Conservation (phyloP, 1,140 invertebrate species). For the Ectropis grisescens region DNA sequence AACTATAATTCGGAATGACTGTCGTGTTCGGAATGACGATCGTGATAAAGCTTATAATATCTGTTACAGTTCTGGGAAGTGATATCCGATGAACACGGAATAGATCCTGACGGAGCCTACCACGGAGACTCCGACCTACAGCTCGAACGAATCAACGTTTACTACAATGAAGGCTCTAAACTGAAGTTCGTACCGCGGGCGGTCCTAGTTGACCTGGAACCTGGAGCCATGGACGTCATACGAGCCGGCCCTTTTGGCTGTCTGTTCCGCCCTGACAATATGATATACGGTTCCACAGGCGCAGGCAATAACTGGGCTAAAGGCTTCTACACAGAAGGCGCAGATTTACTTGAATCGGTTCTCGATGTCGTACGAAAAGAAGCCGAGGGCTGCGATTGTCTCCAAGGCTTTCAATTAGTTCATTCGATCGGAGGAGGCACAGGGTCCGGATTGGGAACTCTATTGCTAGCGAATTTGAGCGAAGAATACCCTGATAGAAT, state of each 20-base stretch:
- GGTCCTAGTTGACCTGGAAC: slow-evolving; percentile 90
- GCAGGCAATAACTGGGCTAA: slow-evolving; percentile 90
- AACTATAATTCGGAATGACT: too few species aligned
- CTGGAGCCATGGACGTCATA: slow-evolving; percentile 85
- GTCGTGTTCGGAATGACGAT: too few species aligned
- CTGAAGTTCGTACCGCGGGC: slow-evolving; percentile 91
- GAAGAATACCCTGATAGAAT: slow-evolving; percentile 86
- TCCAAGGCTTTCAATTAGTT: slow-evolving; percentile 77
- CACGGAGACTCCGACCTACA: slow-evolving; percentile 89
- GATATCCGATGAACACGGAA: slow-evolving; percentile 92
- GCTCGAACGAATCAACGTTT: slow-evolving; percentile 88
- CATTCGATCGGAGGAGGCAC: slow-evolving; percentile 86
- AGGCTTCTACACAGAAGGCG: slow-evolving; percentile 94
- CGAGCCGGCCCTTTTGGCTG: slow-evolving; percentile 84
- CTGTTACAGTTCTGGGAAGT: slow-evolving; percentile 62
- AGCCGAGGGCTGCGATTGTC: slow-evolving; percentile 86
- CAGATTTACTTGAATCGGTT: slow-evolving; percentile 90
- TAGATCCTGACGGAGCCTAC: slow-evolving; percentile 87
- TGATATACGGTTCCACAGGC: slow-evolving; percentile 76
- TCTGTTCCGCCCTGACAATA: slow-evolving; percentile 91
- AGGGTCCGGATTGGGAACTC: slow-evolving; percentile 83
- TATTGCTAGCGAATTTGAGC: slow-evolving; percentile 75
- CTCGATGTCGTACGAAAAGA: slow-evolving; percentile 91
- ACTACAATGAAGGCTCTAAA: slow-evolving; percentile 87
- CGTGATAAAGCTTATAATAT: too few species aligned